Percentiles rank a stretch among this genome's conserved stretches.
phyloP scores from a whole-genome alignment of 2,113 vertebrate genomes.

The Rhinoderma darwinii region DNA sequence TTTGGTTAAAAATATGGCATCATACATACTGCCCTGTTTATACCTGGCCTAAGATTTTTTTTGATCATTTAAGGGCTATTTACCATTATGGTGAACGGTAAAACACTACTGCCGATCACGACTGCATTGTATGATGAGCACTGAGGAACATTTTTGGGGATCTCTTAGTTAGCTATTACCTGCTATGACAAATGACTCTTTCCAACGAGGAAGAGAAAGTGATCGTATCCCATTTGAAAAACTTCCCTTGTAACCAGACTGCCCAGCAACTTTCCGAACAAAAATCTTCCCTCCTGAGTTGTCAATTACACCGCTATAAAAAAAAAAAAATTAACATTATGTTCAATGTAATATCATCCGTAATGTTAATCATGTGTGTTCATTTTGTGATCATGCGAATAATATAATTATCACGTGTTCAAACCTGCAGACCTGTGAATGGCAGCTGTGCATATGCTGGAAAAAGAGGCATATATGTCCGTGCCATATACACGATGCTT shows the following conservation, averaged over 20 bases:
- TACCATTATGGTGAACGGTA: neutral
- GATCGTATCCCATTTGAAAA: slow-evolving; percentile 87
- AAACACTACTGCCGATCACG: neutral
- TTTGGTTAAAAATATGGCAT: neutral
- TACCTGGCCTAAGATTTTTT: too few species aligned
- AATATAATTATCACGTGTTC: neutral
- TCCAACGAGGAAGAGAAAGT: slow-evolving; percentile 89
- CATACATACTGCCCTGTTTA: too few species aligned
- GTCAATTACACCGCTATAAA: slow-evolving; percentile 84
- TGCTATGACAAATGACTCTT: slow-evolving; percentile 90
- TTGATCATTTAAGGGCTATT: too few species aligned
- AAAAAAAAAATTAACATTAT: slow-evolving; percentile 44
- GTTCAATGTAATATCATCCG: neutral
- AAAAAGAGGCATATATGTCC: slow-evolving; percentile 91
- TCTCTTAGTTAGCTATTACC: slow-evolving; percentile 71
- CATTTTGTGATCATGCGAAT: neutral
- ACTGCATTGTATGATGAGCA: neutral
- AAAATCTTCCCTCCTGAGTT: slow-evolving; percentile 92
- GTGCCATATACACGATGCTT: slow-evolving; percentile 91
- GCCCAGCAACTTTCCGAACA: slow-evolving; percentile 90
- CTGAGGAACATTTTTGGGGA: neutral
- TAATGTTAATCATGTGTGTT: neutral
- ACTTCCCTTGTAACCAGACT: slow-evolving; percentile 86
- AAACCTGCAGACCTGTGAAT: slow-evolving; percentile 86
- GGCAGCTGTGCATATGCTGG: slow-evolving; percentile 93